These are phyloP conservation scores for Phoenicopterus ruber DNA, from an alignment of 2,113 vertebrate genomes.

Conservation along the genomic window DNA sequence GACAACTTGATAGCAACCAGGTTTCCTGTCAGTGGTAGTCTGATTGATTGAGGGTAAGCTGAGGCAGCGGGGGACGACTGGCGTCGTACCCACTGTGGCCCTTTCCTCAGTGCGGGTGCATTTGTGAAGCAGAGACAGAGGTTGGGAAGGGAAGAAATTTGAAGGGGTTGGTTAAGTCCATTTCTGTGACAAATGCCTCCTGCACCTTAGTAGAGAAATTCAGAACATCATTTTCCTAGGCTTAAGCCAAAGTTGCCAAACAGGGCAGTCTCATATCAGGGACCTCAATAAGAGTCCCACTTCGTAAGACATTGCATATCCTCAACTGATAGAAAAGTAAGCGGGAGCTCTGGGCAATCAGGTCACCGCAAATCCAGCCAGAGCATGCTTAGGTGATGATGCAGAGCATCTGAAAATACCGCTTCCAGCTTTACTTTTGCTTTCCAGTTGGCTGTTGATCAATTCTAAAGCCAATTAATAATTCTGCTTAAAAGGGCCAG, in stretches of 20 bases:
- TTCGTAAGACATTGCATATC: neutral
- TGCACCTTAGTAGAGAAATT: neutral
- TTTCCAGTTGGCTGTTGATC: neutral
- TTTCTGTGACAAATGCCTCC: neutral
- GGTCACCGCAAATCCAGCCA: neutral
- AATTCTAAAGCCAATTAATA: neutral
- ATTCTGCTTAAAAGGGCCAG: neutral
- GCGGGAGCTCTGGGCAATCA: neutral
- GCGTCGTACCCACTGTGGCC: fast-evolving
- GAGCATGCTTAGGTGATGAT: neutral
- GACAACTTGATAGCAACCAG: neutral
- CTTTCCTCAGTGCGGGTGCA: fast-evolving
- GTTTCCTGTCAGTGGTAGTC: neutral
- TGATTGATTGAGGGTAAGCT: neutral
- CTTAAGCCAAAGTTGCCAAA: neutral
- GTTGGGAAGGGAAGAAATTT: neutral
- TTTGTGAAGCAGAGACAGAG: neutral
- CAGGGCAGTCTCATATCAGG: neutral
- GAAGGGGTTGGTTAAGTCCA: neutral
- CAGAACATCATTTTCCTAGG: neutral
- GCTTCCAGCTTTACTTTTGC: neutral
- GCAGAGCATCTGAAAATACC: neutral
- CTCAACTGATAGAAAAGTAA: neutral
- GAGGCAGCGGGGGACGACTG: fast-evolving
- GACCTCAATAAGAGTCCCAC: neutral